phyloP scores from a whole-genome alignment of 2,113 vertebrate genomes.

The Donacobius atricapilla region DNA sequence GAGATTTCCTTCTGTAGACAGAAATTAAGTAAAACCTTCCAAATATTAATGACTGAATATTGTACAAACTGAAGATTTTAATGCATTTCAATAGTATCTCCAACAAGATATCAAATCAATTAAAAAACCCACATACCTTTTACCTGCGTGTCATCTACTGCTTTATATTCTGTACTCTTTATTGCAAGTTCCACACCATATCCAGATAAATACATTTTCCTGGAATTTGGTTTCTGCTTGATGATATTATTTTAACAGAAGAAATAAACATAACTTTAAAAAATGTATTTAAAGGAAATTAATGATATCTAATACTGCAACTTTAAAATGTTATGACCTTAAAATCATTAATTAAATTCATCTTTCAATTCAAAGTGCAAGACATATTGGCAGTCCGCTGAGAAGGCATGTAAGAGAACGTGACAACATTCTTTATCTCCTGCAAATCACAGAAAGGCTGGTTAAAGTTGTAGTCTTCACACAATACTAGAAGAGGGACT shows the following conservation, averaged over 20 bases:
- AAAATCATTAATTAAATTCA: neutral
- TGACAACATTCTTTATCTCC: neutral
- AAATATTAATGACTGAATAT: neutral
- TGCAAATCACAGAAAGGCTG: neutral
- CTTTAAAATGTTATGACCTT: neutral
- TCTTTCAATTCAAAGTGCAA: neutral
- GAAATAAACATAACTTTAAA: neutral
- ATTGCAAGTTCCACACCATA: conserved; percentile 96
- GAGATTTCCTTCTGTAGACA: neutral
- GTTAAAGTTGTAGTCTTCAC: neutral
- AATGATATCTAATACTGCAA: neutral
- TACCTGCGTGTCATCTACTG: conserved; percentile 86
- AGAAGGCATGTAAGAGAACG: neutral
- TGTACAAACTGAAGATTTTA: neutral
- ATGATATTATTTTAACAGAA: neutral
- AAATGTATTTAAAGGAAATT: neutral
- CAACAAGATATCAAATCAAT: neutral
- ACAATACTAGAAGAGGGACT: neutral
- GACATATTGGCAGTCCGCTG: neutral
- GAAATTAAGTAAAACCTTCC: neutral
- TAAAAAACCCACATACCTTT: conserved; percentile 77
- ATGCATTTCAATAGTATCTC: neutral
- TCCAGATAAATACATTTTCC: conserved; percentile 89
- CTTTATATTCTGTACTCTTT: conserved; percentile 97
- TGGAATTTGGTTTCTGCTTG: conserved; percentile 79